These are phyloP conservation scores for Sylvilagus floridanus DNA, from an alignment of 2,797 vertebrate species.

Conservation along the genomic window DNA sequence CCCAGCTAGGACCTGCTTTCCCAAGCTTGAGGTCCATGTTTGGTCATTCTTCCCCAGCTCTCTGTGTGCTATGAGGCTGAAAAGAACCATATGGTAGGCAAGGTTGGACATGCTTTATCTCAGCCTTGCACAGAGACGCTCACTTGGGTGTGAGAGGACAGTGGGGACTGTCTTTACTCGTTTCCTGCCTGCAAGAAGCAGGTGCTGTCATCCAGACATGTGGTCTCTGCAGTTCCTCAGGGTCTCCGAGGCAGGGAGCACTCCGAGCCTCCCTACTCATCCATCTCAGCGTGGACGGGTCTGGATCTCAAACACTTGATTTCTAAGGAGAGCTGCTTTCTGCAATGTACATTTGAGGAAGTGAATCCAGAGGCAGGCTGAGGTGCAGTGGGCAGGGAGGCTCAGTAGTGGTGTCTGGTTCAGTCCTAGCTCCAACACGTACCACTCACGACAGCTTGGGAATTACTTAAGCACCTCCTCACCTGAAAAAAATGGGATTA, in stretches of 20 bases:
- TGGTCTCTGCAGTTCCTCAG: not conserved
- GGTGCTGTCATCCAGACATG: not conserved
- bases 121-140: constrained; percentile 38
- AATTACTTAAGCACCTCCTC: not conserved
- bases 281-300: not conserved
- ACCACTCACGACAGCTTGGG: not conserved
- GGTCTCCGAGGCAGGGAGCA: not conserved
- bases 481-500: constrained; percentile 13
- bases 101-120: constrained; percentile 2
- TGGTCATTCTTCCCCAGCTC: constrained; percentile 19
- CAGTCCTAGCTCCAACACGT: not conserved
- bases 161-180: not conserved
- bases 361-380: not conserved
- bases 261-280: not conserved
- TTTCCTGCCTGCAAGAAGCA: not conserved
- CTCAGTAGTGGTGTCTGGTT: not conserved
- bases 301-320: not conserved
- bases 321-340: constrained; percentile 17
- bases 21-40: constrained; percentile 56
- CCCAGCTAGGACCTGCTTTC: constrained; percentile 49
- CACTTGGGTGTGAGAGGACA: not conserved
- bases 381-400: accelerated
- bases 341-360: not conserved
- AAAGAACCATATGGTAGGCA: constrained; percentile 29
- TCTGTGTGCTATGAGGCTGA: not conserved